phyloP scores from a whole-genome alignment of 2,797 vertebrate species.

The Acrossocheilus fasciatus region DNA sequence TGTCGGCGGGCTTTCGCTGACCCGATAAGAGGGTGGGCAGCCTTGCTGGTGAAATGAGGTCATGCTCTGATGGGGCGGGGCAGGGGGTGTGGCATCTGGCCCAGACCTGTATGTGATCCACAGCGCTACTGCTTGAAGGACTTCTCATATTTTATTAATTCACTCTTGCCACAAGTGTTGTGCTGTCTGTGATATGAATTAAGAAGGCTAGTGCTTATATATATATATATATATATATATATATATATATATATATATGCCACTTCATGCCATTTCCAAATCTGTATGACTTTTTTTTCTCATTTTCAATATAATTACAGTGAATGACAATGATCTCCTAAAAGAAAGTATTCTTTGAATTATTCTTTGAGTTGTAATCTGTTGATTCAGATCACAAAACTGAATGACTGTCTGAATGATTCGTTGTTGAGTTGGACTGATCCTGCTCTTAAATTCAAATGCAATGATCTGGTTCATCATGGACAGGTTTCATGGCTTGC shows the following conservation, averaged over 20 bases:
- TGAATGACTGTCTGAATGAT: neutral
- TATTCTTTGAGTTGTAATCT: neutral
- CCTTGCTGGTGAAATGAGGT: conserved; percentile 60
- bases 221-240: neutral
- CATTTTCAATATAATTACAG: neutral
- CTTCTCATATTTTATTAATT: conserved; percentile 1
- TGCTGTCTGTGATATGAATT: neutral
- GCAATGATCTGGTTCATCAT: neutral
- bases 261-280: neutral
- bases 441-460: neutral
- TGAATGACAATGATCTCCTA: neutral
- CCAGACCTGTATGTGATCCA: conserved; percentile 39
- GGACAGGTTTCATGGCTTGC: neutral
- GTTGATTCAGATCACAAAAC: conserved; percentile 2
- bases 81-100: conserved; percentile 41
- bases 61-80: conserved; percentile 45
- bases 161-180: neutral
- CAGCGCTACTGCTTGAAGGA: neutral
- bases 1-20: conserved; percentile 55
- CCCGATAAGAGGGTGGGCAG: conserved; percentile 50
- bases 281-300: neutral
- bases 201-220: neutral
- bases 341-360: neutral
- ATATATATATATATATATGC: too few species aligned
- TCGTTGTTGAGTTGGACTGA: neutral